Evolutionary conservation across 2,113 vertebrate genomes (phyloP).

Genomic region (Rattus rattus): DNA sequence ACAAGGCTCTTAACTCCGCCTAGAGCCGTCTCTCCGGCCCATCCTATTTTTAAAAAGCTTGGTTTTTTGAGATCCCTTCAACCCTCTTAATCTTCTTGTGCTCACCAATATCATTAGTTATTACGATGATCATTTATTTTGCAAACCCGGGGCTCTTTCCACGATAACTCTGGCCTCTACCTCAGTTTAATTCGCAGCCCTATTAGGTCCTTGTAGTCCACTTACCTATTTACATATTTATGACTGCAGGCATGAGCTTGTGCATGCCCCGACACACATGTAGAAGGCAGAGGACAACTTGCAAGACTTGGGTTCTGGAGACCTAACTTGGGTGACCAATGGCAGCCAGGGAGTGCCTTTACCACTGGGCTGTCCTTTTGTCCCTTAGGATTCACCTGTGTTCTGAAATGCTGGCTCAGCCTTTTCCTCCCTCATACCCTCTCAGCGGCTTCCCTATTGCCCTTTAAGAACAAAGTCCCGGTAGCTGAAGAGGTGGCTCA

Average conservation of each 20-base stretch:
- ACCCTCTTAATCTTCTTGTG: background rate
- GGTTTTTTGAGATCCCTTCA: background rate
- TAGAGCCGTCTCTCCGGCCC: background rate
- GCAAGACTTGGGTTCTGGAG: background rate
- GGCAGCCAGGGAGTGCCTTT: background rate
- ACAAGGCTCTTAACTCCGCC: background rate
- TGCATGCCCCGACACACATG: no score
- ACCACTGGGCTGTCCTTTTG: no score
- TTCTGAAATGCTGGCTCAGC: background rate
- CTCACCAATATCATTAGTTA: no score
- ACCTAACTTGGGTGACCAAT: background rate
- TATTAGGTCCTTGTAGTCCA: background rate
- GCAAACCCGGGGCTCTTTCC: background rate
- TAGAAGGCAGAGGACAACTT: background rate
- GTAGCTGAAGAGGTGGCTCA: no score
- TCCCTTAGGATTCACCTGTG: background rate
- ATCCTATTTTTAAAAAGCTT: background rate
- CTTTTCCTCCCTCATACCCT: background rate
- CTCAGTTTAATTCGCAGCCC: no score
- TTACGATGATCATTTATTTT: background rate
- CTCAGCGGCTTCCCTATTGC: background rate
- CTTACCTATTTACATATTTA: background rate
- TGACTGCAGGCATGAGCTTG: background rate
- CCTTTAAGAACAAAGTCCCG: background rate
- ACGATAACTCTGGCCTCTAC: background rate